These are phyloP conservation scores for Apostichopus japonicus DNA, from an alignment of 35 echinoderm and acorn worm genomes.

Conservation along the genomic window DNA sequence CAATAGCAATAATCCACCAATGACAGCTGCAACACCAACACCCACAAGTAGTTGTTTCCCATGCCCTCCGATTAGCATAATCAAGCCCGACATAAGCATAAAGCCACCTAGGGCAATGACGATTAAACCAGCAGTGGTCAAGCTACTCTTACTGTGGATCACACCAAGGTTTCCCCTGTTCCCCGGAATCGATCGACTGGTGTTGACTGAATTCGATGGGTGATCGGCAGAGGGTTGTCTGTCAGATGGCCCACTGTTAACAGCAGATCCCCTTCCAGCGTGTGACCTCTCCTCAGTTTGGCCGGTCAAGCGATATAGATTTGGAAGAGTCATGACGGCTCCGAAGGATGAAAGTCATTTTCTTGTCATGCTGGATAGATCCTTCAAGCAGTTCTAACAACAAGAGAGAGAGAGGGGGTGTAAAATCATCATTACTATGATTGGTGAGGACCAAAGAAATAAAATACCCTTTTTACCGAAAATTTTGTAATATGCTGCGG, in stretches of 20 bases:
- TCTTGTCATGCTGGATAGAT: neutral
- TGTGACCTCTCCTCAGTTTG: neutral
- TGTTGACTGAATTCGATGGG: neutral
- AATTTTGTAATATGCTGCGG: too few relatives aligned
- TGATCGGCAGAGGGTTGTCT: neutral
- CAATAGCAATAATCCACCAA: neutral
- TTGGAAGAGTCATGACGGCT: neutral
- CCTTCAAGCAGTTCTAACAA: neutral
- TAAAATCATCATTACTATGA: too few relatives aligned
- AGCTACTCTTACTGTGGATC: neutral
- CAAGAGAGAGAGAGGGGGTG: too few relatives aligned
- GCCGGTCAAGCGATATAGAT: neutral
- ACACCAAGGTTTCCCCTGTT: conserved; percentile 31
- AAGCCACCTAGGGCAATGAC: conserved; percentile 25
- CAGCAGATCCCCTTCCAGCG: neutral
- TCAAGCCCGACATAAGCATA: conserved; percentile 24
- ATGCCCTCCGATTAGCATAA: conserved; percentile 19
- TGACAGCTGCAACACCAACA: conserved; percentile 9
- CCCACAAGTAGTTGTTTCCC: neutral
- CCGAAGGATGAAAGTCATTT: neutral
- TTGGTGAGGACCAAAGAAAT: too few relatives aligned
- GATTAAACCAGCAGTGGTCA: conserved; percentile 31
- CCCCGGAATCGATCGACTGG: neutral
- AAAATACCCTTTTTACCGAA: too few relatives aligned
- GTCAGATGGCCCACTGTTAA: neutral